Evolutionary conservation across 2,888 invertebrate species (phyloP), one percentile per base, ranked within the genome.

Genomic region (Dendrolimus houi): DNA sequence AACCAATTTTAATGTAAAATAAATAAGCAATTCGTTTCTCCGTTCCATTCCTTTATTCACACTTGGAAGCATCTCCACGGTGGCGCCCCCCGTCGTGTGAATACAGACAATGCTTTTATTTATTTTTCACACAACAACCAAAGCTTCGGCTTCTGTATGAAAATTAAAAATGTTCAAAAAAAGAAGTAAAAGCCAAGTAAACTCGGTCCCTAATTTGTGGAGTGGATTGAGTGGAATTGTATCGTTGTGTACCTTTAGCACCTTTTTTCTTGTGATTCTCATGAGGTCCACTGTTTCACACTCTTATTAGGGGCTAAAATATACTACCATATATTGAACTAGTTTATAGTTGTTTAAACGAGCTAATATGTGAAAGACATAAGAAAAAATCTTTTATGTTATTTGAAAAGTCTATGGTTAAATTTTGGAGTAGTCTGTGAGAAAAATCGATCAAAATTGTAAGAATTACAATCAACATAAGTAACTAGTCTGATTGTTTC

Each of bases 11-110:
- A 13, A 66, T 62, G 59, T 62, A 60, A 65, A 71, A 71, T 66
- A 73, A 69, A 69, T 65, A 72, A 70, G 65, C 66, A 64, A 70
- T 69, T 68, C 68, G 65, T 71, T 61, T 65, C 66, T 68, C 59
- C 57, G 65, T 56, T 53, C 59, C 57, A 64, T 57, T 52, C 67
- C 67, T 69, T 70, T 67, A 67, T 69, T 69, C 65, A 61, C 67
- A 71, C 69, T 64, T 68, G 58, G 57, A 52, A 47, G 40, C 1
- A 40, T 55, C 42, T 42, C 56, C 40, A 42, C 29, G n/a, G 29
- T 29, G 42, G 54, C 56, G 56, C 56, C 54, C 56, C 56, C 56
- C 53, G 56, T 53, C 56, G 56, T 53, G 41, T 53, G 12, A 47
- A 2, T 12, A 47, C 47, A 9, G 47, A 47, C 47, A 47, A 47